phyloP scores from a whole-genome alignment of 2,797 vertebrate species.

The Neosilurus hyrtlii region DNA sequence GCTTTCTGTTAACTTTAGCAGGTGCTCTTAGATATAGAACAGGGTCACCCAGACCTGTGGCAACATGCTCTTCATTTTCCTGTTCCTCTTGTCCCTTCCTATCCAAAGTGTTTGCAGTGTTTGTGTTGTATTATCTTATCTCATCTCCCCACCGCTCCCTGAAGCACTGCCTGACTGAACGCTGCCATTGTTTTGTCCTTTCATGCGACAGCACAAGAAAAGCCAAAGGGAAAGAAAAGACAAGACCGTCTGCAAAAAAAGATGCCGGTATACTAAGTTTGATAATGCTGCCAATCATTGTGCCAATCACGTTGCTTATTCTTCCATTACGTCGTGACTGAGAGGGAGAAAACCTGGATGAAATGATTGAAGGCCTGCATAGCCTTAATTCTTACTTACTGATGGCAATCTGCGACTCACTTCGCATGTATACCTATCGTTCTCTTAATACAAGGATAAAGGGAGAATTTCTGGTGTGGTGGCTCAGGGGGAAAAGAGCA shows the following conservation, averaged over 20 bases:
- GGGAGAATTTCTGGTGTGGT: neutral
- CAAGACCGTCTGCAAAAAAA: conserved; percentile 58
- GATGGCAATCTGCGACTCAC: no score
- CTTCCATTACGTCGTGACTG: neutral
- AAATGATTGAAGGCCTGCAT: neutral
- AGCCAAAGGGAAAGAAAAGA: conserved; percentile 34
- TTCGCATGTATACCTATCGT: neutral
- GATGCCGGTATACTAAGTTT: conserved; percentile 40
- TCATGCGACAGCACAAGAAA: conserved; percentile 62
- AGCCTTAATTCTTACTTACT: conserved; percentile 6
- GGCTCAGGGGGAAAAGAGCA: neutral
- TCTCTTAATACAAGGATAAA: conserved; percentile 12
- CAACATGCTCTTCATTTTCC: conserved; percentile 55
- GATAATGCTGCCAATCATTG: conserved; percentile 18
- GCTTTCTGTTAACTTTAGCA: conserved; percentile 65
- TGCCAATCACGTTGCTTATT: neutral
- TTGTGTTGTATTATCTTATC: conserved; percentile 74
- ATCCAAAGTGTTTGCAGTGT: conserved; percentile 55
- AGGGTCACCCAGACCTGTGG: conserved; percentile 75
- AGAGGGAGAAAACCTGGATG: neutral
- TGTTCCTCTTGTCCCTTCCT: conserved; percentile 59
- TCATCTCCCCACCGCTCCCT: conserved; percentile 73
- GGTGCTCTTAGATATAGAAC: conserved; percentile 62
- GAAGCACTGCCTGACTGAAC: conserved; percentile 72
- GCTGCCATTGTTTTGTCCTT: conserved; percentile 74